Percentiles rank a stretch among this genome's conserved stretches.
Conservation (phyloP, 2,113 vertebrate genomes). For the Marmota flaviventris region DNA sequence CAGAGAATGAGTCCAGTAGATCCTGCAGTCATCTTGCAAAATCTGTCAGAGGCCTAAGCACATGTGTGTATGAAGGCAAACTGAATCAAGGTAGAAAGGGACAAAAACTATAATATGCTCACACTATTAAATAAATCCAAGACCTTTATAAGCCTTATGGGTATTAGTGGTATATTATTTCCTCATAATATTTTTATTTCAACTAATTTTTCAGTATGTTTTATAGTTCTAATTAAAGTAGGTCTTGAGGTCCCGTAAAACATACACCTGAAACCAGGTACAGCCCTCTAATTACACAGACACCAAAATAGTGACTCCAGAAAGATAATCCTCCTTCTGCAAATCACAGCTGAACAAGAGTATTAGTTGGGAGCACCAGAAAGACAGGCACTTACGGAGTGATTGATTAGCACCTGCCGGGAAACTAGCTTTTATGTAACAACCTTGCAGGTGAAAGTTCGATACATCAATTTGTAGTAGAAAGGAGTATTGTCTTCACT, state of each 20-base stretch:
- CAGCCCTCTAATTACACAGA: not conserved
- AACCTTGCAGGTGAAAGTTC: not conserved
- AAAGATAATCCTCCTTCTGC: not conserved
- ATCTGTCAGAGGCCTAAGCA: not conserved
- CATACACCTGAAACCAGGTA: not conserved
- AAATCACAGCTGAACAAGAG: not conserved
- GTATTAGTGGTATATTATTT: not conserved
- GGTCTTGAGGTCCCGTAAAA: not conserved
- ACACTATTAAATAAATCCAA: not conserved
- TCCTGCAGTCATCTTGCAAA: not conserved
- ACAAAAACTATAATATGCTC: not conserved
- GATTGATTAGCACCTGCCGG: not conserved
- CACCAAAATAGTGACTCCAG: not conserved
- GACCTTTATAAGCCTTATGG: not conserved
- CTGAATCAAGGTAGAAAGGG: not conserved
- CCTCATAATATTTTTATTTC: not conserved
- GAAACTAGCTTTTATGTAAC: not conserved
- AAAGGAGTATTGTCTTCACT: not conserved
- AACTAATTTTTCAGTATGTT: not conserved
- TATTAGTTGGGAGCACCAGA: not conserved
- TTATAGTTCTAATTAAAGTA: conserved; percentile 7
- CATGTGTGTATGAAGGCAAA: accelerated
- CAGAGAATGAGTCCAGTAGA: not conserved
- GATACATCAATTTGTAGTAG: not conserved
- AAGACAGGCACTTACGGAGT: not conserved